Evolutionary conservation across 2,888 invertebrate species (phyloP).

Genomic region (Ariolimax columbianus): DNA sequence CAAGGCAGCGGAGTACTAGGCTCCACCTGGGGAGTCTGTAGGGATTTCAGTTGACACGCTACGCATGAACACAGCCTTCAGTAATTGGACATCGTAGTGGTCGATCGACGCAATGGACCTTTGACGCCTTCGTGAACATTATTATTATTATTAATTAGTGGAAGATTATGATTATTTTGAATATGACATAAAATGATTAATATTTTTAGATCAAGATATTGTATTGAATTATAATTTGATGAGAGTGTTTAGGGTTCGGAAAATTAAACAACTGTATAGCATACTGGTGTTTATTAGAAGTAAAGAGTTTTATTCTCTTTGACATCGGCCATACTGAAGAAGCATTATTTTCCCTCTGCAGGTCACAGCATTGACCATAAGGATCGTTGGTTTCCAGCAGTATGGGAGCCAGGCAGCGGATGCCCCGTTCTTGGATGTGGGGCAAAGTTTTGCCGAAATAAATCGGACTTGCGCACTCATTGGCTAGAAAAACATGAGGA

Average conservation of each 20-base stretch:
- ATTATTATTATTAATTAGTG: no score
- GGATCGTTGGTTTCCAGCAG: constrained; percentile 2
- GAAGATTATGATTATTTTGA: not conserved
- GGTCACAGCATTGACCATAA: constrained; percentile 38
- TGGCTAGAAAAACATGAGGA: constrained; percentile 41
- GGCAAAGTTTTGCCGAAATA: constrained; percentile 40
- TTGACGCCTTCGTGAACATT: no score
- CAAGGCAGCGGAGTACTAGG: no score
- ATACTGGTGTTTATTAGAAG: constrained; percentile 1
- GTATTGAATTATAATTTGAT: not conserved
- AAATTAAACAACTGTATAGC: not conserved
- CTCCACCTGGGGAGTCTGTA: no score
- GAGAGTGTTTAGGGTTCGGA: not conserved
- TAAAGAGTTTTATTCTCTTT: not conserved
- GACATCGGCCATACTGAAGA: constrained; percentile 3
- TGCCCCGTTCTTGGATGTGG: constrained; percentile 41
- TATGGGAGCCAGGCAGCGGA: constrained; percentile 45
- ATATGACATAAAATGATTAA: not conserved
- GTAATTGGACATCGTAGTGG: no score
- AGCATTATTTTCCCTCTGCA: constrained; percentile 44
- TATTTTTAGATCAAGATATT: not conserved
- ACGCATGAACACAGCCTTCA: no score
- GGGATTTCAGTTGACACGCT: no score
- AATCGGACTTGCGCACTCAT: constrained; percentile 38
- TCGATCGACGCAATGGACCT: no score